Percentiles rank a stretch among this genome's conserved stretches.
Evolutionary conservation across 2,888 invertebrate species (phyloP).

Genomic region (Mylabris sibirica): DNA sequence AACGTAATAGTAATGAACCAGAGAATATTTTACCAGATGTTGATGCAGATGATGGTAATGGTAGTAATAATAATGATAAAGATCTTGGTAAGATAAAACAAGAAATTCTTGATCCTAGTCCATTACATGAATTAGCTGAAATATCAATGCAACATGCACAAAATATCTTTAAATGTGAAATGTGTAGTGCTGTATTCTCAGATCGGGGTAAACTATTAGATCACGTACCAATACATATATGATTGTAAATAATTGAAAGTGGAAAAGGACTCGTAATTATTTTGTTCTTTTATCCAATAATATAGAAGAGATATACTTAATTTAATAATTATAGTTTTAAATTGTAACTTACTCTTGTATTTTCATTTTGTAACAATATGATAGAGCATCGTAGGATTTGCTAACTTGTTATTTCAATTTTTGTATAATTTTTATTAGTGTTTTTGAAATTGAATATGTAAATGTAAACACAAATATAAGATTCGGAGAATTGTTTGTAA

Average conservation of each 20-base stretch:
- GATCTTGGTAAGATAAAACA: constrained; percentile 44
- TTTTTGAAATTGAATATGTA: neutral
- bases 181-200: constrained; percentile 80
- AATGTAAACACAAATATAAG: no score
- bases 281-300: constrained; percentile 2
- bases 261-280: constrained; percentile 10
- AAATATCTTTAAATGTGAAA: constrained; percentile 76
- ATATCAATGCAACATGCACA: constrained; percentile 61
- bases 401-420: constrained; percentile 17
- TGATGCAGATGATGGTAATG: neutral
- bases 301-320: neutral
- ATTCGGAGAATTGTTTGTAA: constrained; percentile 6
- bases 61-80: neutral
- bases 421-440: constrained; percentile 30
- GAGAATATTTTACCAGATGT: constrained; percentile 47
- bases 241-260: constrained; percentile 59
- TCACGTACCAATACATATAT: constrained; percentile 85
- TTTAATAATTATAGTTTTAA: neutral
- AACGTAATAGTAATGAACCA: constrained; percentile 46
- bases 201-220: constrained; percentile 76
- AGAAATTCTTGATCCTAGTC: constrained; percentile 61
- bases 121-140: constrained; percentile 64
- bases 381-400: constrained; percentile 5
- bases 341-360: constrained; percentile 17
- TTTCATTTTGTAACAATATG: constrained; percentile 16